A percentile compares a stretch with the other conserved stretches of the same genome.
These are phyloP conservation scores for Platichthys stellatus DNA, from an alignment of 2,113 vertebrate genomes.

Conservation along the genomic window DNA sequence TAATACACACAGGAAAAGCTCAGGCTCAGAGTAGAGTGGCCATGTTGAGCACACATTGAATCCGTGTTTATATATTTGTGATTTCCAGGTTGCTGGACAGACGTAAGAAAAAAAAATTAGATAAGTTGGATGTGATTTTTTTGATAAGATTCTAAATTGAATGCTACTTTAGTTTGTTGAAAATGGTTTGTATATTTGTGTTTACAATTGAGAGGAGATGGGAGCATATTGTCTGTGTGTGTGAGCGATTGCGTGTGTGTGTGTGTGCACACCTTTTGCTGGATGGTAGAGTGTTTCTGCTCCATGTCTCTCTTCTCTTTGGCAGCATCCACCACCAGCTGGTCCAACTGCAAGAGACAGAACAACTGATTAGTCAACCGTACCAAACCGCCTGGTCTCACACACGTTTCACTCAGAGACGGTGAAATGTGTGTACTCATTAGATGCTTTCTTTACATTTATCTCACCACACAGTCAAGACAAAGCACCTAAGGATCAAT, in stretches of 20 bases:
- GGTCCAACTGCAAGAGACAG: slow-evolving; percentile 90
- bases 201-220: not conserved
- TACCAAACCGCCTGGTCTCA: slow-evolving; percentile 37
- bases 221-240: slow-evolving; percentile 2
- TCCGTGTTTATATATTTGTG: not conserved
- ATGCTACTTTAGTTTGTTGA: not conserved
- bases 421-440: not conserved
- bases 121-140: not conserved
- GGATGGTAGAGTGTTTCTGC: slow-evolving; percentile 97
- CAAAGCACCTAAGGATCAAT: not conserved
- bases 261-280: slow-evolving; percentile 90
- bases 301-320: slow-evolving; percentile 98
- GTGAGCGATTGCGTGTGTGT: slow-evolving; percentile 1
- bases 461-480: not conserved
- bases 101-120: not conserved
- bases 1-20: not conserved
- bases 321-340: slow-evolving; percentile 92
- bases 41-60: not conserved
- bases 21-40: not conserved
- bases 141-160: not conserved
- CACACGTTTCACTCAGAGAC: slow-evolving; percentile 3
- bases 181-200: not conserved
- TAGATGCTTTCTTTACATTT: not conserved
- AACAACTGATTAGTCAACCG: slow-evolving; percentile 47
- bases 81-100: not conserved